Conservation (phyloP, 1,140 invertebrate genomes). For the Drosophila sp. region DNA sequence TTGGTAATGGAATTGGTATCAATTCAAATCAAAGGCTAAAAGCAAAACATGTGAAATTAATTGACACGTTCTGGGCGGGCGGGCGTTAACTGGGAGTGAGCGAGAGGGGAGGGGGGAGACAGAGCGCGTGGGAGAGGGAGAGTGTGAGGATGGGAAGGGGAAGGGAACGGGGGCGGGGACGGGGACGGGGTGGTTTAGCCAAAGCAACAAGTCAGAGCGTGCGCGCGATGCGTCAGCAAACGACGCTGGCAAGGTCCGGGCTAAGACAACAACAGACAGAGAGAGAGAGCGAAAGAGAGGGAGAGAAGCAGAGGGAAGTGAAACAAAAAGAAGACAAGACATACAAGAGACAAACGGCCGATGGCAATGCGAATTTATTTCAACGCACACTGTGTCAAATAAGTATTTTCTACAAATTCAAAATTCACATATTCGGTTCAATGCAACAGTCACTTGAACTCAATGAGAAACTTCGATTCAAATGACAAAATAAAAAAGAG, state of each 20-base stretch:
- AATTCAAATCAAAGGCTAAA: conserved; percentile 36
- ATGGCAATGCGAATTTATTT: conserved; percentile 49
- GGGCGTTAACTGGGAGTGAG: neutral
- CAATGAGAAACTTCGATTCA: too few relatives aligned
- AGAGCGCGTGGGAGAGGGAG: neutral
- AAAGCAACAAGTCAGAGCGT: conserved; percentile 25
- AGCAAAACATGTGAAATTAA: conserved; percentile 77
- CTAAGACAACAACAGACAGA: conserved; percentile 18
- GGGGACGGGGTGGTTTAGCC: neutral
- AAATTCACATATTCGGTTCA: too few relatives aligned
- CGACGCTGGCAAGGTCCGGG: conserved; percentile 51
- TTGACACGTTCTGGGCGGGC: conserved; percentile 67
- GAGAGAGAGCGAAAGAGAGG: conserved; percentile 7
- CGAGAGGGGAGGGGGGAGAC: too few relatives aligned
- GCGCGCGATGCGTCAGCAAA: conserved; percentile 62
- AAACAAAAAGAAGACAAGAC: conserved; percentile 7
- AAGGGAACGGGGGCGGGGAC: neutral
- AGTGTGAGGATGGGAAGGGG: neutral
- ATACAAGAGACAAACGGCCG: conserved; percentile 37
- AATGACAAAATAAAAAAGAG: too few relatives aligned
- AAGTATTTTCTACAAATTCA: too few relatives aligned
- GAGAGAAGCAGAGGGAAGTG: neutral
- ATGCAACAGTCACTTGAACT: too few relatives aligned
- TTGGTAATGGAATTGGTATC: neutral
- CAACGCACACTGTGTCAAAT: too few relatives aligned